A percentile compares a stretch with the other conserved stretches of the same genome.
Conservation (phyloP, 2,113 vertebrate genomes). For the Pica pica region DNA sequence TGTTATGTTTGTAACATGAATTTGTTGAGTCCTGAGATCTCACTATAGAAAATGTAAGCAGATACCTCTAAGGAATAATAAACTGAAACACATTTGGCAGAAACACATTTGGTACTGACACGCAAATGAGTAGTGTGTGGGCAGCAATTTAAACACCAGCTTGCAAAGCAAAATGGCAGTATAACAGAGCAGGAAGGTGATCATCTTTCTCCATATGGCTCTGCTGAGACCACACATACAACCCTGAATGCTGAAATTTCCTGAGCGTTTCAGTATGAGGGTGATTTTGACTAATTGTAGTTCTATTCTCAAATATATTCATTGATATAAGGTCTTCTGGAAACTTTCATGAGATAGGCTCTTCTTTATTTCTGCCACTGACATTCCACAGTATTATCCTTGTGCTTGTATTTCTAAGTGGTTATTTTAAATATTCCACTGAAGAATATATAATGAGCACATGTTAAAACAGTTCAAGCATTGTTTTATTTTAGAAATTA, state of each 20-base stretch:
- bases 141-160: constrained; percentile 58
- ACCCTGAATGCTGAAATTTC: not conserved
- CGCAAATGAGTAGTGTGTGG: constrained; percentile 37
- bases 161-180: constrained; percentile 48
- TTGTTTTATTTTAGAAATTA: not conserved
- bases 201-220: constrained; percentile 50
- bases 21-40: not conserved
- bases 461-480: not conserved
- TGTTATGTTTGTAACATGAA: not conserved
- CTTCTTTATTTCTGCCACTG: not conserved
- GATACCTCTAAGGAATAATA: constrained; percentile 13
- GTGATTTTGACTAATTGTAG: not conserved
- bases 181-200: constrained; percentile 50
- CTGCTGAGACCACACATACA: not conserved
- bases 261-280: not conserved
- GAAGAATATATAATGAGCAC: not conserved
- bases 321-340: not conserved
- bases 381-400: not conserved
- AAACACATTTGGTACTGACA: constrained; percentile 43
- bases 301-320: not conserved
- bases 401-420: not conserved
- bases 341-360: not conserved
- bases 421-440: not conserved
- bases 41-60: not conserved
- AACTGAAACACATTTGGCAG: constrained; percentile 37